Base-by-base conservation (phyloP, 2,888 invertebrate species). In the Lepidonotus clava region DNA sequence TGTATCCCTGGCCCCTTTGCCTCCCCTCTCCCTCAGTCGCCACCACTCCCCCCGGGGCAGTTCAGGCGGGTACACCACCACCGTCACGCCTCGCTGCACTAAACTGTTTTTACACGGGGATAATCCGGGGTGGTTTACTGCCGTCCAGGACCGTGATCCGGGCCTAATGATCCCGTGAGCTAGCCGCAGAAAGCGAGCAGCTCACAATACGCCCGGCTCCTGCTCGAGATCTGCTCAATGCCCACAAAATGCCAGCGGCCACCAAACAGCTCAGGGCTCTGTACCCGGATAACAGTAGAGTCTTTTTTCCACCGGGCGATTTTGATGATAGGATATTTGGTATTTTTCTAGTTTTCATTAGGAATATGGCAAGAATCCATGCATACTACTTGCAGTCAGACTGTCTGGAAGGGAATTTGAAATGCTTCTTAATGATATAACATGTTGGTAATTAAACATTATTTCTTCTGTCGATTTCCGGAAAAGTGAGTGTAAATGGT, bases 31-130 rank as follows among this genome's bases (percentile, higher is more conserved):
- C 18, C 6, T n/a, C 21, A 1, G 18, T 11, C 21, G 11, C 11
- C n/a, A 4, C 53, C 53, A 8, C 18, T 24, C 53, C 21, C 53
- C 53, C 18, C 18, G 21, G 53, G 53, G 53, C 53, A 53, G 53
- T 53, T 18, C 53, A 53, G 53, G 18, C 53, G n/a, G n/a, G 53
- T 53, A n/a, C 53, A 53, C 1, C 53, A 53, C 1, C n/a, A 18
- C n/a, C n/a, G 53, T 53, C 53, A 53, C 53, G 53, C 21, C 53
- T 53, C 6, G n/a, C 53, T 4, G 53, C 18, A 11, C 53, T 53
- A 53, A 53, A 53, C 53, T 53, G 53, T 53, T 53, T 53, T 53
- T 53, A 53, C n/a, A 53, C 53, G 21, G n/a, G 53, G n/a, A n/a
- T n/a, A 53, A n/a, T 24, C 53, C 2, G 53, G 53, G 8, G 2